These are phyloP conservation scores for Hydrolagus affinis DNA, from an alignment of 2,113 vertebrate species.

Conservation along the genomic window DNA sequence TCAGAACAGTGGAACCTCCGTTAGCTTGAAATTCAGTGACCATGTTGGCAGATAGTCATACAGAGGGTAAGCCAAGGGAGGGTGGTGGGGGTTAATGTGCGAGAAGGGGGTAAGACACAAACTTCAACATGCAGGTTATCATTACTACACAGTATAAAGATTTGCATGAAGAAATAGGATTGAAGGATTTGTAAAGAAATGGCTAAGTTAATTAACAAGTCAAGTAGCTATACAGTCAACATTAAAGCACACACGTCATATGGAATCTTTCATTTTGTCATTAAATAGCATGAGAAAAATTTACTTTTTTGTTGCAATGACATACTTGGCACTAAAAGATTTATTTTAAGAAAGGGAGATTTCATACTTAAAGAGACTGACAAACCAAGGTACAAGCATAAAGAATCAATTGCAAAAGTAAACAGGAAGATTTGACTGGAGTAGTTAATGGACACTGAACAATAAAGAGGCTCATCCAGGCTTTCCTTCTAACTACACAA, in stretches of 20 bases:
- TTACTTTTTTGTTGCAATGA: conserved; percentile 53
- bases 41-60: conserved; percentile 70
- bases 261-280: conserved; percentile 52
- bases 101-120: conserved; percentile 75
- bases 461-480: conserved; percentile 63
- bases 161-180: conserved; percentile 59
- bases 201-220: conserved; percentile 60
- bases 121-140: conserved; percentile 79
- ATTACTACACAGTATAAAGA: conserved; percentile 67
- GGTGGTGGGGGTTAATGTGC: conserved; percentile 67
- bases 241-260: conserved; percentile 57
- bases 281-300: conserved; percentile 40
- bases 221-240: conserved; percentile 52
- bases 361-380: conserved; percentile 61
- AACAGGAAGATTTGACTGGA: conserved; percentile 58
- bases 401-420: conserved; percentile 56
- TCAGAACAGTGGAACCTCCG: conserved; percentile 96
- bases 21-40: conserved; percentile 81
- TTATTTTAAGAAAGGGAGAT: background rate
- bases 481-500: conserved; percentile 57
- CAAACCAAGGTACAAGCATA: conserved; percentile 56
- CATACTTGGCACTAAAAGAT: background rate
- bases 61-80: conserved; percentile 68
- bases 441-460: conserved; percentile 55
- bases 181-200: conserved; percentile 62